phyloP scores from a whole-genome alignment of 2,888 invertebrate genomes.

The Agrochola litura region DNA sequence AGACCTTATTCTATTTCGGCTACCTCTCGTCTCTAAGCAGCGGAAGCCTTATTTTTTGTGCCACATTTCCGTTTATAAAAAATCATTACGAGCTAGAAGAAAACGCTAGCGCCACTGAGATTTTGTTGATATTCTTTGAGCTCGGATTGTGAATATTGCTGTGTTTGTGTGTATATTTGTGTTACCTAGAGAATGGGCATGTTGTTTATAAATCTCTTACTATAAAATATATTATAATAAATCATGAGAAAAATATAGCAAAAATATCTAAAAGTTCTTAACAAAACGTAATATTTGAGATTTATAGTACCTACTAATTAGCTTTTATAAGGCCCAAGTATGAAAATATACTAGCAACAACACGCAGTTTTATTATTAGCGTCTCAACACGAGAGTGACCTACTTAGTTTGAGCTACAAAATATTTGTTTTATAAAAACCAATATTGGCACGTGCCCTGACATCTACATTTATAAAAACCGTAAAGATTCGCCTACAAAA shows the following conservation, averaged over 20 bases:
- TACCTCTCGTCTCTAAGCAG: constrained; percentile 33
- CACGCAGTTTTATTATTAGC: no score
- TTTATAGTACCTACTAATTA: not conserved
- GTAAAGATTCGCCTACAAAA: not conserved
- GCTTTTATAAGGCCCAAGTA: not conserved
- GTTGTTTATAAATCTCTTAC: constrained; percentile 1
- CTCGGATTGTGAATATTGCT: constrained; percentile 29
- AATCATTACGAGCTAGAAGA: constrained; percentile 51
- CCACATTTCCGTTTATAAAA: constrained; percentile 50
- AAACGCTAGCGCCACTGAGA: constrained; percentile 32
- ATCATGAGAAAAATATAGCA: not conserved
- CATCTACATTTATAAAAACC: not conserved
- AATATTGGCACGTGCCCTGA: not conserved
- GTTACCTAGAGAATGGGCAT: not conserved
- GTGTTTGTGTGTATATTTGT: constrained; percentile 20
- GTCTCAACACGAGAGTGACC: no score
- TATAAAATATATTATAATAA: constrained; percentile 5
- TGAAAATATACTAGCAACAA: not conserved
- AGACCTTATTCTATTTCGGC: constrained; percentile 55
- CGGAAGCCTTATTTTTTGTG: constrained; percentile 38
- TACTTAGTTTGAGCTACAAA: not conserved
- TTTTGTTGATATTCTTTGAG: constrained; percentile 47
- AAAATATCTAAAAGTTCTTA: not conserved
- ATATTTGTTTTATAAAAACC: not conserved
- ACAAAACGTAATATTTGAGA: not conserved